Evolutionary conservation across 2,113 vertebrate species (phyloP), one percentile per base, ranked within the genome.

Genomic region (Pseudolaguvia tuberculata): DNA sequence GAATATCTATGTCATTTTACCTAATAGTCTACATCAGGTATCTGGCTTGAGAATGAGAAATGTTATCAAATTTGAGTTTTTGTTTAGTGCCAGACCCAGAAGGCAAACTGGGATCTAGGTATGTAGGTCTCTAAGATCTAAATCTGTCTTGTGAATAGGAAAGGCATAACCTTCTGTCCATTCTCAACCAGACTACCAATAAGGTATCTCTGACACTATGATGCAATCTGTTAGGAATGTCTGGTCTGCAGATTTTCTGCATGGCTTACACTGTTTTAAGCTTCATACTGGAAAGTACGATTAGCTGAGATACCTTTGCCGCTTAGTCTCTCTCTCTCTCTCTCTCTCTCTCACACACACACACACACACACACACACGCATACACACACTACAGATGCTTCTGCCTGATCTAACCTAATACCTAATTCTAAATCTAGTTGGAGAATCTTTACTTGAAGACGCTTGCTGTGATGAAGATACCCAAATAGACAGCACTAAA

Each of bases 1-100:
- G 47, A 62, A 70, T 63, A 62, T 77, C 57, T 18, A 70, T 55
- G 47, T 77, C 62, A 62, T 77, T 61, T 77, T 25, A 45, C 23
- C 45, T 70, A 70, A 62, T 27, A 29, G 75, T 70, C 57, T 70
- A 42, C 55, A 52, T 62, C 29, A 29, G 74, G 20, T 29, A 61
- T 39, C 47, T 13, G 27, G 17, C 56, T 70, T 76, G 27, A 61
- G 29, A 76, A 52, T 62, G 47, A 77, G 47, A 29, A 21, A 13
- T 45, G 1, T 69, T 76, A 70, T 69, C 31, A 25, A 76, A 76
- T 70, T 76, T 11, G 53, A 23, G 29, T 55, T 76, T 76, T 76
- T 70, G 66, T 76, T 76, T 76, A 76, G 52, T 76, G 27, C 65
- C 55, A 69, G 47, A 67, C 29, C 53, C 52, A 17, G n/a, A 11